phyloP scores from a whole-genome alignment of 2,888 invertebrate species.

The Drosophila prostipennis region DNA sequence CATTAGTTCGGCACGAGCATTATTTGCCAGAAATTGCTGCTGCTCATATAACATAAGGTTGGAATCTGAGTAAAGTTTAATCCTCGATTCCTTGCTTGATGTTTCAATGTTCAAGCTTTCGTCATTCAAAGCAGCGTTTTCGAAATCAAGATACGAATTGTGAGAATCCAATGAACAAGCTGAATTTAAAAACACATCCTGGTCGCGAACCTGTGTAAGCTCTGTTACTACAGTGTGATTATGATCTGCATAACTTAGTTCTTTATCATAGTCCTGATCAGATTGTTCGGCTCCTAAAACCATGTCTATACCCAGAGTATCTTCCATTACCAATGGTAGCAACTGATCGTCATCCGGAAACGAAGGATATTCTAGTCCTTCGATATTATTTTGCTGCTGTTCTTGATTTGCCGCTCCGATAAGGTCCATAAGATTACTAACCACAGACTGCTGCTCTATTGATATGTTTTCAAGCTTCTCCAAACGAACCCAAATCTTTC shows the following conservation, averaged over 20 bases:
- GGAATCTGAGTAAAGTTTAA: conserved; percentile 67
- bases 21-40: conserved; percentile 70
- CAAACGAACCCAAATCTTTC: conserved; percentile 96
- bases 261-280: conserved; percentile 17
- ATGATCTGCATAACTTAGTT: conserved; percentile 1
- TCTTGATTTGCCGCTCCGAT: conserved; percentile 63
- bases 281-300: conserved; percentile 14
- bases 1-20: conserved; percentile 70
- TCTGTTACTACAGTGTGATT: neutral
- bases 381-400: conserved; percentile 34
- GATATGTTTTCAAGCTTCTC: conserved; percentile 94
- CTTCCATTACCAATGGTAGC: conserved; percentile 14
- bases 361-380: neutral
- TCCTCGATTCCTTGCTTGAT: conserved; percentile 13
- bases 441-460: conserved; percentile 95
- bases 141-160: conserved; percentile 33
- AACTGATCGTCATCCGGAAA: conserved; percentile 8
- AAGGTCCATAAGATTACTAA: conserved; percentile 90
- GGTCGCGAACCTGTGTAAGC: neutral
- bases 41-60: conserved; percentile 71
- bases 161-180: conserved; percentile 8
- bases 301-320: conserved; percentile 16
- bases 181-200: conserved; percentile 12
- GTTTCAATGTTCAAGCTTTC: neutral
- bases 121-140: conserved; percentile 10